Conservation (phyloP, 35 echinoderm and acorn worm species). For the Lytechinus pictus region DNA sequence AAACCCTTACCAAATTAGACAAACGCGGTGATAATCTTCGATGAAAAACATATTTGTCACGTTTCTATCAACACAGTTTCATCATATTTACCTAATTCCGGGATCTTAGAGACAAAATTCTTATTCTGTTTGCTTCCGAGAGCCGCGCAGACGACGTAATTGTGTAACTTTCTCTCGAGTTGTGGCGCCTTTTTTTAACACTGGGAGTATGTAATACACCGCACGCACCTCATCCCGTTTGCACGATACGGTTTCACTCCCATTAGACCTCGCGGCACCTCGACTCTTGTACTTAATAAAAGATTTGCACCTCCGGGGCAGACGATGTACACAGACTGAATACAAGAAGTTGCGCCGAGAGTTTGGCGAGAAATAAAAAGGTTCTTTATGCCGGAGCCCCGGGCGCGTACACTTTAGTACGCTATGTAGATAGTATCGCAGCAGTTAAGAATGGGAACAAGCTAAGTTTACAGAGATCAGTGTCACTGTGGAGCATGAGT, state of each 20-base stretch:
- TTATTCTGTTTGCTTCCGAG: slow-evolving; percentile 11
- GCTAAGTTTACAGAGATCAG: background rate
- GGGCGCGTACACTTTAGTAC: slow-evolving; percentile 15
- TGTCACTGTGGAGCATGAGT: background rate
- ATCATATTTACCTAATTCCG: background rate
- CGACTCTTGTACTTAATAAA: background rate
- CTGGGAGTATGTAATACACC: slow-evolving; percentile 10
- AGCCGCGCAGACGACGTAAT: slow-evolving; percentile 6
- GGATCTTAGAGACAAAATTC: background rate
- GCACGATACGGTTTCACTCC: background rate
- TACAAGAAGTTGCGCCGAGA: background rate
- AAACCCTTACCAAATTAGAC: background rate
- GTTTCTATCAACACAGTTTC: background rate
- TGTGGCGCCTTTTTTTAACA: background rate
- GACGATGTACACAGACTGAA: background rate
- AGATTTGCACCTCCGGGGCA: slow-evolving; percentile 7
- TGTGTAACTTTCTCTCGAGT: slow-evolving; percentile 18
- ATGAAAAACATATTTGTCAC: slow-evolving; percentile 13
- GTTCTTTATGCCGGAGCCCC: background rate
- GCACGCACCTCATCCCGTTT: background rate
- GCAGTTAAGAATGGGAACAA: slow-evolving; percentile 12
- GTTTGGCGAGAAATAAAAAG: slow-evolving; percentile 1
- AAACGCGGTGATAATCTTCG: background rate
- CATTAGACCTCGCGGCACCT: background rate
- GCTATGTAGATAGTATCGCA: slow-evolving; percentile 1